These are phyloP conservation scores for Lithophane semibrunnea DNA, from an alignment of 2,888 invertebrate species.

Conservation along the genomic window DNA sequence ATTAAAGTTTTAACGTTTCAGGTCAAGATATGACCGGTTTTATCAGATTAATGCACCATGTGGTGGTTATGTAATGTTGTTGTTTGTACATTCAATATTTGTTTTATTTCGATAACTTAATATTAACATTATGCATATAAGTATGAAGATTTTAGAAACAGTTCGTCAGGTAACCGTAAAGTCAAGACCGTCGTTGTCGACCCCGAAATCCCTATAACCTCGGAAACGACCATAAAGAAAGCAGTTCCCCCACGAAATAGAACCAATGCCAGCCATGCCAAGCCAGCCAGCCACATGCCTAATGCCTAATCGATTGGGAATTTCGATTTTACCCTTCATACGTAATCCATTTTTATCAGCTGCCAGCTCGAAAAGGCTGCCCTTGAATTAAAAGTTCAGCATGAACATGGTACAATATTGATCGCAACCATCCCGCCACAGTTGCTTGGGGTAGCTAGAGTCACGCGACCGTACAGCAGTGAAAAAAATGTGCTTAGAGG, in stretches of 20 bases:
- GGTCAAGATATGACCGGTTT: conserved; percentile 40
- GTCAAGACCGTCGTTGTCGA: conserved; percentile 12
- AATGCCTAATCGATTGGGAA: conserved; percentile 43
- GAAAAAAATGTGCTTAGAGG: conserved; percentile 74
- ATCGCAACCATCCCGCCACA: conserved; percentile 74
- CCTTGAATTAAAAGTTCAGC: conserved; percentile 77
- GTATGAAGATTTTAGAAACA: not conserved
- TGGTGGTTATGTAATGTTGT: conserved; percentile 28
- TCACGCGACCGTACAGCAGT: conserved; percentile 82
- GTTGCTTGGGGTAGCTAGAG: conserved; percentile 69
- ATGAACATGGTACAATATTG: conserved; percentile 75
- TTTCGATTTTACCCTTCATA: conserved; percentile 45
- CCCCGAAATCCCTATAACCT: conserved; percentile 6
- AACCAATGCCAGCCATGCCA: conserved; percentile 6
- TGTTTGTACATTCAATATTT: conserved; percentile 11
- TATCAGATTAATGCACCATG: conserved; percentile 22
- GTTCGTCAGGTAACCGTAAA: not conserved
- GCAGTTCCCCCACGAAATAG: conserved; percentile 16
- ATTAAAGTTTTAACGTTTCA: conserved; percentile 19
- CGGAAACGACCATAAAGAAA: conserved; percentile 11
- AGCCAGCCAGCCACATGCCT: conserved; percentile 5
- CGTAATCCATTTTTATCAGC: conserved; percentile 59
- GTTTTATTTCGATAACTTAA: not conserved
- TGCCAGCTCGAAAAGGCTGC: conserved; percentile 60
- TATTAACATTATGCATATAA: not conserved